A percentile compares a stretch with the other conserved stretches of the same genome.
phyloP scores from a whole-genome alignment of 2,797 vertebrate genomes.

The Sciurus vulgaris region DNA sequence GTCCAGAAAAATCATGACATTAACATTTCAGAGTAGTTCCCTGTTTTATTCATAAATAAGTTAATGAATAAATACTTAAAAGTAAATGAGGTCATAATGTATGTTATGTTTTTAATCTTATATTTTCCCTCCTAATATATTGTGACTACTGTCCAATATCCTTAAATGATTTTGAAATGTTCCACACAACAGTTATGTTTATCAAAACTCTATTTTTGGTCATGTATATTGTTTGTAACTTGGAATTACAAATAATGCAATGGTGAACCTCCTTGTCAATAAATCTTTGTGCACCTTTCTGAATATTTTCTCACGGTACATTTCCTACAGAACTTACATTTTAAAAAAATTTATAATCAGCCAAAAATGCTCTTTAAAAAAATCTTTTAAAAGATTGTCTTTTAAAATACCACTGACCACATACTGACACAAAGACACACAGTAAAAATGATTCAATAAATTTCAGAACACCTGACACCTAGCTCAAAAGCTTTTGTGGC shows the following conservation, averaged over 20 bases:
- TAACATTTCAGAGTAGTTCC: background rate
- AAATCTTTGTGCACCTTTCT: background rate
- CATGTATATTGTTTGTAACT: background rate
- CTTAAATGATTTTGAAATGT: background rate
- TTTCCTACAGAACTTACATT: background rate
- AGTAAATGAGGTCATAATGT: background rate
- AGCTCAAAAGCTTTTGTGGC: background rate
- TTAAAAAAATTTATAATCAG: slow-evolving; percentile 35
- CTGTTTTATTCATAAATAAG: background rate
- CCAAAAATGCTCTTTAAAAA: slow-evolving; percentile 28
- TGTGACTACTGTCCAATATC: background rate
- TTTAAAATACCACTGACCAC: background rate
- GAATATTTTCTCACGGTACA: background rate
- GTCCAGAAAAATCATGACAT: slow-evolving; percentile 2
- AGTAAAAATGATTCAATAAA: background rate
- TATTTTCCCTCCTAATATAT: background rate
- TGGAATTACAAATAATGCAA: slow-evolving; percentile 33
- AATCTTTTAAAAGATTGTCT: background rate
- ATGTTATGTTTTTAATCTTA: background rate
- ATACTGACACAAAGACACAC: background rate
- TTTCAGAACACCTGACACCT: background rate
- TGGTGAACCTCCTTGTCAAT: background rate
- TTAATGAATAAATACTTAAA: slow-evolving; percentile 25
- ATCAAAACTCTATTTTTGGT: slow-evolving; percentile 22
- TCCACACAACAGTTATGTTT: background rate